Conservation (phyloP, 2,888 invertebrate genomes). For the Tanypteryx hageni region DNA sequence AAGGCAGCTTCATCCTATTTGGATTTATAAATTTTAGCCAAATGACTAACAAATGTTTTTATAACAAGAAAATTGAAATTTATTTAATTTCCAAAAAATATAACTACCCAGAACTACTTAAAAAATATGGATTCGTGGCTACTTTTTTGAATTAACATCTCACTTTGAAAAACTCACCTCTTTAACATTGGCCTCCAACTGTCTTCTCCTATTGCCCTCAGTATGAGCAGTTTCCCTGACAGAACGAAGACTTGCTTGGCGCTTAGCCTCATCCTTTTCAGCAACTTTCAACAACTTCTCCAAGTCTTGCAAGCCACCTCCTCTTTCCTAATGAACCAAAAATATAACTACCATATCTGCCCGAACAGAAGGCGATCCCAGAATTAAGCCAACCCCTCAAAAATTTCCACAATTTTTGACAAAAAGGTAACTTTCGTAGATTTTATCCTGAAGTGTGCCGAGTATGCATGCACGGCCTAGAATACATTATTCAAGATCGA, state of each 20-base stretch:
- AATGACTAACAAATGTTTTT: background rate
- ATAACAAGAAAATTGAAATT: background rate
- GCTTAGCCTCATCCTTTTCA: conserved; percentile 83
- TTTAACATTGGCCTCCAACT: conserved; percentile 81
- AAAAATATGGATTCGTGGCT: too few relatives aligned
- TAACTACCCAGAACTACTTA: too few relatives aligned
- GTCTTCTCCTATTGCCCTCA: conserved; percentile 83
- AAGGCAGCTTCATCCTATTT: conserved; percentile 79
- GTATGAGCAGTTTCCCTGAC: conserved; percentile 82
- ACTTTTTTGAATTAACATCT: too few relatives aligned
- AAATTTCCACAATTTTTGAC: too few relatives aligned
- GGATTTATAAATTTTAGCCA: conserved; percentile 1
- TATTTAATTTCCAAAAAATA: too few relatives aligned
- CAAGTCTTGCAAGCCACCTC: conserved; percentile 80
- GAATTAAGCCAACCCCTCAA: too few relatives aligned
- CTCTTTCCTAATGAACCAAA: conserved; percentile 79
- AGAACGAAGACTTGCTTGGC: conserved; percentile 80
- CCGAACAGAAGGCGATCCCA: background rate
- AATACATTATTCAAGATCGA: too few relatives aligned
- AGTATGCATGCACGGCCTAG: too few relatives aligned
- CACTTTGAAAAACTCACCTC: conserved; percentile 77
- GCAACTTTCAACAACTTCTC: conserved; percentile 81
- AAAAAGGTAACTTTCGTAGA: too few relatives aligned
- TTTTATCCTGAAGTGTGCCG: too few relatives aligned
- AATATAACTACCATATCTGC: background rate